Evolutionary conservation across 2,113 vertebrate genomes (phyloP), one percentile per base, ranked within the genome.

Genomic region (Nematolebias whitei): DNA sequence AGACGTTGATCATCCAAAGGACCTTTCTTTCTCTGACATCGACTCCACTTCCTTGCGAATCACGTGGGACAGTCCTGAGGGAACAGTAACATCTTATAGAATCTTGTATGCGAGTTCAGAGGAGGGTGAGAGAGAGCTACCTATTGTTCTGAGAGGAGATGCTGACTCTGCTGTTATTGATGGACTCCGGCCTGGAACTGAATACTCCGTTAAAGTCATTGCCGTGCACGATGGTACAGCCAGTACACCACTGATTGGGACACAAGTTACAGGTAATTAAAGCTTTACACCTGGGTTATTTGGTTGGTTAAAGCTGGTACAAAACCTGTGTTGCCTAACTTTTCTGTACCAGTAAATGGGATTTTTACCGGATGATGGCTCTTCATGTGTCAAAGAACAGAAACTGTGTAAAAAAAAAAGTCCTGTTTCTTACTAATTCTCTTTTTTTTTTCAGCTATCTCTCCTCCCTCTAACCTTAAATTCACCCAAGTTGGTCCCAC

Each of bases 171-270:
- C 96, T 50, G 81, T 94, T 66, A 93, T 99, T 85, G 89, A 93
- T 63, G 94, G 94, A 79, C 95, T 99, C 90, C 94, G 94, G 73
- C 96, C 96, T 0, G 98, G 96, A 86, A 96, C 96, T 58, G 97
- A 99, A 84, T 99, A 99, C 92, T 98, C 95, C 35, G 94, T 99
- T 86, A 96, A 93, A 92, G 95, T 99, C 89, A 94, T 98, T 80
- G 96, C 97, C 86, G 86, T 98, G 86, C 94, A 98, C 44, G 93
- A 93, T 82, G 94, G 91, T 84, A 95, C 94, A 61, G 93, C 95
- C 88, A 99, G 97, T 91, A 92, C 93, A 45, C 94, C 96, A 32
- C 90, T 99, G 85, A 92, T 94, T 68, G 97, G 95, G 83, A 94
- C 91, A 70, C 96, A 99, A 91, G 94, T 93, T 82, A 99, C 98